phyloP scores from a whole-genome alignment of 2,797 vertebrate genomes.

The Sandelia bainsii region DNA sequence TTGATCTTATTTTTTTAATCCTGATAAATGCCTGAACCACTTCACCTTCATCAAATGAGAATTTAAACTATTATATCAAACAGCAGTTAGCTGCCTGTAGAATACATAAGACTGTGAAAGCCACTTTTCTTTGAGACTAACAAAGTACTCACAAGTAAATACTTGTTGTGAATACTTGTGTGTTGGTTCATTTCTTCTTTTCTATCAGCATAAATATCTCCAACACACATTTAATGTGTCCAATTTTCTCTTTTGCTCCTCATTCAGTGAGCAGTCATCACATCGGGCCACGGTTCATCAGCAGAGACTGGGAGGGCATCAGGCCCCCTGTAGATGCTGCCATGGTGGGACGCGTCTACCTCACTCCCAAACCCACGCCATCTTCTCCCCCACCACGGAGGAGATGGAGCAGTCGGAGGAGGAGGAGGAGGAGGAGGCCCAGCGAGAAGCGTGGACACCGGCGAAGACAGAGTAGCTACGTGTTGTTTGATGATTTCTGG shows the following conservation, averaged over 20 bases:
- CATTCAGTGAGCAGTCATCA: slow-evolving; percentile 54
- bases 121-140: no score
- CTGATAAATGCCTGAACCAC: no score
- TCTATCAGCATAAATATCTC: not conserved
- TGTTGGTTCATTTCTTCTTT: not conserved
- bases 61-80: no score
- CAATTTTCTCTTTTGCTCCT: not conserved
- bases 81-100: no score
- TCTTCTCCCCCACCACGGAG: slow-evolving; percentile 15
- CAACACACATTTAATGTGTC: not conserved
- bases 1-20: no score
- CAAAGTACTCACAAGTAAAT: no score
- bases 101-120: no score
- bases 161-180: no score
- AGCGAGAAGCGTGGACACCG: slow-evolving; percentile 46
- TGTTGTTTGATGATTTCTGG: slow-evolving; percentile 68
- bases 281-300: slow-evolving; percentile 75
- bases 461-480: slow-evolving; percentile 44
- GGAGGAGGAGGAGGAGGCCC: slow-evolving; percentile 55
- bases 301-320: slow-evolving; percentile 88
- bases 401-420: slow-evolving; percentile 30
- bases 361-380: slow-evolving; percentile 69
- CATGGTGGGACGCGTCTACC: slow-evolving; percentile 89
- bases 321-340: slow-evolving; percentile 87
- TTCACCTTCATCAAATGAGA: no score